These are phyloP conservation scores for Caprella mutica DNA, from an alignment of 2,888 invertebrate species.

Conservation along the genomic window DNA sequence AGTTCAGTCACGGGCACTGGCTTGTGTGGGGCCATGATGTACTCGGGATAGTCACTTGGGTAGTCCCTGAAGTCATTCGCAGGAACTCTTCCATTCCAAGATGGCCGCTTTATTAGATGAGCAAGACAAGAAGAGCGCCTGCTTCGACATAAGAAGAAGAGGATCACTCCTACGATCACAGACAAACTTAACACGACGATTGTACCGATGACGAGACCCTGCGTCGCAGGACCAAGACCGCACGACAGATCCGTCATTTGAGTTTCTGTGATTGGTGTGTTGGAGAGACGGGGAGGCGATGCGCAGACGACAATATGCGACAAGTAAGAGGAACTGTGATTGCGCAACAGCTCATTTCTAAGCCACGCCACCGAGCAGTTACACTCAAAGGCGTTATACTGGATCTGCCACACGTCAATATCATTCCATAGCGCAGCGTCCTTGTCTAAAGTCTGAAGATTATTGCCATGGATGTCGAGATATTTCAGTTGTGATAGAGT, in stretches of 20 bases:
- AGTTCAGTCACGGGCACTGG: constrained; percentile 34
- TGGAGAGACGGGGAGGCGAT: constrained; percentile 16
- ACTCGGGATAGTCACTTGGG: constrained; percentile 22
- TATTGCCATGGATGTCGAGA: constrained; percentile 25
- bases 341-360: constrained; percentile 14
- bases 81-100: constrained; percentile 13
- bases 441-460: constrained; percentile 19
- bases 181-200: constrained; percentile 19
- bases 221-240: constrained; percentile 23
- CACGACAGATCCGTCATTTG: constrained; percentile 27
- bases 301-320: constrained; percentile 17
- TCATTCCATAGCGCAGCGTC: constrained; percentile 26
- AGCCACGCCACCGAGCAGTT: constrained; percentile 33
- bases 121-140: constrained; percentile 25
- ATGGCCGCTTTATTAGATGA: constrained; percentile 26
- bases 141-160: constrained; percentile 27
- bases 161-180: constrained; percentile 16
- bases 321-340: constrained; percentile 5
- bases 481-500: constrained; percentile 19
- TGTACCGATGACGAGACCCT: constrained; percentile 24
- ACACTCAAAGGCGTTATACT: constrained; percentile 26
- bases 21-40: constrained; percentile 27
- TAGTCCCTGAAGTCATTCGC: constrained; percentile 15
- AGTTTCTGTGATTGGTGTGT: constrained; percentile 10
- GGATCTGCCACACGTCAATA: constrained; percentile 22